phyloP scores from a whole-genome alignment of 2,113 vertebrate species.

The Mesitornis unicolor region DNA sequence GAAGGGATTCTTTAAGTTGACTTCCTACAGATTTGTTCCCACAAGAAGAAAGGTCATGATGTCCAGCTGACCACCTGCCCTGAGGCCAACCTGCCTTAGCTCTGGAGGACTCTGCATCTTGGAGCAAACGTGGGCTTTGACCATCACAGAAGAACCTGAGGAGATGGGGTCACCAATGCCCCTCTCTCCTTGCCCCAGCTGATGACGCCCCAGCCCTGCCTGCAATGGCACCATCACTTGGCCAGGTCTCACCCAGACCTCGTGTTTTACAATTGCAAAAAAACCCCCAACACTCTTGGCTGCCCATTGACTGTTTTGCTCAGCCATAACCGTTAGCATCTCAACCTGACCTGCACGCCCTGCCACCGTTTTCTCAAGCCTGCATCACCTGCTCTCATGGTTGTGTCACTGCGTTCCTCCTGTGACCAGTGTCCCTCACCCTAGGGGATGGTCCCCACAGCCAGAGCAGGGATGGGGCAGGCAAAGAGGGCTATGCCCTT shows the following conservation, averaged over 20 bases:
- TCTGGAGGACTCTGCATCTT: not conserved
- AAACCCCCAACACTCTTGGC: not conserved
- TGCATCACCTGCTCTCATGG: not conserved
- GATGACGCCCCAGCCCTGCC: not conserved
- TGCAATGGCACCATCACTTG: rapidly evolving
- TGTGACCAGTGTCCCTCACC: not conserved
- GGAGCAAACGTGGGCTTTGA: not conserved
- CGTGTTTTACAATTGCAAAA: not conserved
- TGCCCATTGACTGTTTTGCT: not conserved
- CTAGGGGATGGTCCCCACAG: not conserved
- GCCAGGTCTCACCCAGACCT: not conserved
- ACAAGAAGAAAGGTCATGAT: not conserved
- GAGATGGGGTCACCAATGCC: not conserved
- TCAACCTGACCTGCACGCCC: not conserved
- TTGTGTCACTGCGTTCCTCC: not conserved
- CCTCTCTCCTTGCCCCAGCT: not conserved
- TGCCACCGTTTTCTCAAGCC: not conserved
- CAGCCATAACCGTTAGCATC: not conserved
- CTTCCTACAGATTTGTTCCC: not conserved
- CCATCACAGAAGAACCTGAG: not conserved
- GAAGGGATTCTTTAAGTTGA: not conserved
- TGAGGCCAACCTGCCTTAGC: not conserved
- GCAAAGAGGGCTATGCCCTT: not conserved
- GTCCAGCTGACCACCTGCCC: not conserved
- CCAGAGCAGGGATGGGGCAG: not conserved